These are phyloP conservation scores for Lepeophtheirus nordmannii DNA, from an alignment of 2,888 invertebrate genomes.

Conservation along the genomic window DNA sequence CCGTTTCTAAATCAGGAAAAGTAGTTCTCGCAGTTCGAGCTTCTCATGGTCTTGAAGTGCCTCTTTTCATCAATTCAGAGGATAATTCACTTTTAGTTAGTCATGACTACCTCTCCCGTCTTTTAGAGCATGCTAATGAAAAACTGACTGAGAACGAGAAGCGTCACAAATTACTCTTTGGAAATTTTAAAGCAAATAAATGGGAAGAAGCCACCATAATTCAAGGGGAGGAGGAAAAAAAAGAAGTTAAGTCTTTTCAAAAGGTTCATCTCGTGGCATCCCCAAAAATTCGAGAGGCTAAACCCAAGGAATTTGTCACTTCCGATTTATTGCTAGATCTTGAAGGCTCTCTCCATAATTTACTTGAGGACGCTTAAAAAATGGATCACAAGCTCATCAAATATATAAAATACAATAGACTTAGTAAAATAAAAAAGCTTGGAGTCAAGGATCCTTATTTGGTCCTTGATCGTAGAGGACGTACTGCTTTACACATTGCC, in stretches of 20 bases:
- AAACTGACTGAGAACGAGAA: conserved; percentile 30
- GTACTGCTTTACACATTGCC: conserved; percentile 12
- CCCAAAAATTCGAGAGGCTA: neutral
- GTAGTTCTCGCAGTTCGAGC: conserved; percentile 37
- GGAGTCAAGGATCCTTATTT: neutral
- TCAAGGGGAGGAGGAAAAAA: neutral
- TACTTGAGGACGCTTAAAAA: neutral
- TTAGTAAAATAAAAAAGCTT: conserved; percentile 3
- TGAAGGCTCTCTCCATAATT: neutral
- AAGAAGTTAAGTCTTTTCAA: too few species aligned
- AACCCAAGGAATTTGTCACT: neutral
- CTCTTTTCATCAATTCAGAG: conserved; percentile 32
- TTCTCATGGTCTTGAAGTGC: conserved; percentile 37
- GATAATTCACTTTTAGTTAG: conserved; percentile 34
- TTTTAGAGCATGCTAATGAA: conserved; percentile 32
- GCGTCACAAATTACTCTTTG: conserved; percentile 12
- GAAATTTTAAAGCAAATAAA: neutral
- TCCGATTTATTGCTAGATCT: neutral
- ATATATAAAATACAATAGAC: neutral
- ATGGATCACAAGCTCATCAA: neutral
- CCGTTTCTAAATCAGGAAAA: conserved; percentile 36
- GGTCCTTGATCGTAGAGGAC: neutral
- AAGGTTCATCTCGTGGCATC: neutral
- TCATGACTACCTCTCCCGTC: conserved; percentile 33
- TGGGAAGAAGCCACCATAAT: neutral